Evolutionary conservation across 2,113 vertebrate species (phyloP).

Genomic region (Falco punctatus): DNA sequence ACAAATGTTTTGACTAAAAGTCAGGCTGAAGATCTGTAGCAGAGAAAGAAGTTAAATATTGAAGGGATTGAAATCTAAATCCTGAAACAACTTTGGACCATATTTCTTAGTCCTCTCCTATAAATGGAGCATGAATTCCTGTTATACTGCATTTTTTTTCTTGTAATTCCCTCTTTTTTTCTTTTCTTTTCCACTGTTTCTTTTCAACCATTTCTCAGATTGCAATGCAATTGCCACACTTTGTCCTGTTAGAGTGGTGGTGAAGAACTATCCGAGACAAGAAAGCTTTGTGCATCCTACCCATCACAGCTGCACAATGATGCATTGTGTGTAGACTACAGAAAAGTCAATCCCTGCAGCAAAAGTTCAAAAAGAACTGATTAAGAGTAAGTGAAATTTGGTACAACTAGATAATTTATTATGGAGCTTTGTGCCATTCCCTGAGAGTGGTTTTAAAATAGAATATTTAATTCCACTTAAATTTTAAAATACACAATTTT

Average conservation of each 20-base stretch:
- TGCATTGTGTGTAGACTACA: not conserved
- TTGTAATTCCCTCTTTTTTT: not conserved
- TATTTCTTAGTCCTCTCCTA: not conserved
- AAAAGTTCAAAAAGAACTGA: not conserved
- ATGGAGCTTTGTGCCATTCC: not conserved
- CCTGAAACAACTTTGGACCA: not conserved
- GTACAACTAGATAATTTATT: not conserved
- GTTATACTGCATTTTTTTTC: not conserved
- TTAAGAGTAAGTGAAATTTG: not conserved
- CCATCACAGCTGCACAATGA: not conserved
- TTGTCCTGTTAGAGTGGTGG: not conserved
- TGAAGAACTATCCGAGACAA: not conserved
- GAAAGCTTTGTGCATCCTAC: not conserved
- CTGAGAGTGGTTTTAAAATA: not conserved
- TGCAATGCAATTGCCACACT: not conserved
- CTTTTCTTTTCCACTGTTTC: not conserved
- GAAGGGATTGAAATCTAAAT: not conserved
- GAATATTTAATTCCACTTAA: not conserved
- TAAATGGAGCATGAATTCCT: not conserved
- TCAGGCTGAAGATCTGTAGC: not conserved
- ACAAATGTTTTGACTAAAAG: not conserved
- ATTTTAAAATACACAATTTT: not conserved
- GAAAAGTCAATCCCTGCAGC: not conserved
- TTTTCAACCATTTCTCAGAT: not conserved
- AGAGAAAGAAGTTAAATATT: not conserved